These are phyloP conservation scores for Xylota sylvarum DNA, from an alignment of 2,888 invertebrate species.

Conservation along the genomic window DNA sequence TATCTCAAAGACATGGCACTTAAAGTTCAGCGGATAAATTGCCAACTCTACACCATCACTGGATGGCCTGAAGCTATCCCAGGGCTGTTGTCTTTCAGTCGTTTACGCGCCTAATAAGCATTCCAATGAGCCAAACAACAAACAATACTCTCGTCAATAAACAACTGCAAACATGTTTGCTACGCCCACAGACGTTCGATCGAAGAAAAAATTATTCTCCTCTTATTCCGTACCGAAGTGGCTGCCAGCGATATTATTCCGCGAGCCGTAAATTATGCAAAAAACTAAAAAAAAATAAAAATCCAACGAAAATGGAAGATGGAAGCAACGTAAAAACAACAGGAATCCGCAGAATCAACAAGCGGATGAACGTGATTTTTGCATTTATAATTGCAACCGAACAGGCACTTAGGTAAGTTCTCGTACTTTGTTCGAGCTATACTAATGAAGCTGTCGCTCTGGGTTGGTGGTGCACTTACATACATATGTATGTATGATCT, in stretches of 20 bases:
- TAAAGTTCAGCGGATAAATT: conserved; percentile 24
- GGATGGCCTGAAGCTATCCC: conserved; percentile 1
- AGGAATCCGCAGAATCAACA: conserved; percentile 35
- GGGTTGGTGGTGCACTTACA: not conserved
- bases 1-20: not conserved
- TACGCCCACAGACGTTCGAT: conserved; percentile 42
- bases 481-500: too few relatives aligned
- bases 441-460: conserved; percentile 32
- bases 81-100: conserved; percentile 19
- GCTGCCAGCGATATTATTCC: conserved; percentile 14
- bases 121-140: conserved; percentile 34
- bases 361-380: conserved; percentile 57
- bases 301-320: conserved; percentile 32
- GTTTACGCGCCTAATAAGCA: conserved; percentile 46
- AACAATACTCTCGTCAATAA: conserved; percentile 15
- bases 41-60: not conserved
- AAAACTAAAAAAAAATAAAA: conserved; percentile 7
- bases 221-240: not conserved
- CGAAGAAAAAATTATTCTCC: not conserved
- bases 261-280: conserved; percentile 43
- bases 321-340: conserved; percentile 41
- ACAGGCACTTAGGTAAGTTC: conserved; percentile 44
- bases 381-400: conserved; percentile 50
- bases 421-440: conserved; percentile 31
- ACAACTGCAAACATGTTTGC: conserved; percentile 42